Percentiles rank a stretch among this genome's conserved stretches.
These are phyloP conservation scores for Antechinus flavipes DNA, from an alignment of 2,113 vertebrate genomes.

Conservation along the genomic window DNA sequence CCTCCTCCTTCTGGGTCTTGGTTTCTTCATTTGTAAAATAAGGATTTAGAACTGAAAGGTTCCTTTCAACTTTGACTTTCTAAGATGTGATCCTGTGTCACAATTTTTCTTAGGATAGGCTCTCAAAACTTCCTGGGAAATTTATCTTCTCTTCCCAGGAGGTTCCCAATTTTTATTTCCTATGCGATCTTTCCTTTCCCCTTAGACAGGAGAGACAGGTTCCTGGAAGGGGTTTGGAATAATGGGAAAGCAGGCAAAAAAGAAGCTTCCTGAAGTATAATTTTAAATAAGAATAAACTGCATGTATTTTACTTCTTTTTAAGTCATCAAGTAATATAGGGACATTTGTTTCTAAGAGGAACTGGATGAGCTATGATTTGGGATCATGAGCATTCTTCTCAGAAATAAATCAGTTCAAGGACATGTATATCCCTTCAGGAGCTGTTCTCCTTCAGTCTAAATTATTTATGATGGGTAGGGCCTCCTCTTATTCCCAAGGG, in stretches of 20 bases:
- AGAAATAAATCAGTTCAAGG: conserved; percentile 36
- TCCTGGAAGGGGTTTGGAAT: background rate
- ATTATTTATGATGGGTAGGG: conserved; percentile 48
- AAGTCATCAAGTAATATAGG: conserved; percentile 47
- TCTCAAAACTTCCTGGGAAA: background rate
- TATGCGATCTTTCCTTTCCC: background rate
- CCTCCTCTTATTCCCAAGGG: conserved; percentile 9
- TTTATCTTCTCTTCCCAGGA: background rate
- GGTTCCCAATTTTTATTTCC: background rate
- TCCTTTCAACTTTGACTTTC: background rate
- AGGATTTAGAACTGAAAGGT: background rate
- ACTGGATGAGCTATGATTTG: conserved; percentile 15
- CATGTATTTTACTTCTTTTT: conserved; percentile 41
- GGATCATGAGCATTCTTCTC: conserved; percentile 21
- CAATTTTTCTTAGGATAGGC: background rate
- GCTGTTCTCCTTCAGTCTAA: conserved; percentile 38
- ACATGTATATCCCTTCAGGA: conserved; percentile 9
- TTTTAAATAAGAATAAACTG: conserved; percentile 10
- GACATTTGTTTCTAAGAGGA: conserved; percentile 8
- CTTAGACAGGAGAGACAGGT: background rate
- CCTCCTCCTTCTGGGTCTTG: background rate
- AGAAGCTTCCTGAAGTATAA: background rate
- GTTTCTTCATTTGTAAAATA: background rate
- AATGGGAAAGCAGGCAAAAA: background rate
- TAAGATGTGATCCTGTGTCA: background rate